Conservation (phyloP, 2,113 vertebrate genomes). For the Vulpes ferrilata region DNA sequence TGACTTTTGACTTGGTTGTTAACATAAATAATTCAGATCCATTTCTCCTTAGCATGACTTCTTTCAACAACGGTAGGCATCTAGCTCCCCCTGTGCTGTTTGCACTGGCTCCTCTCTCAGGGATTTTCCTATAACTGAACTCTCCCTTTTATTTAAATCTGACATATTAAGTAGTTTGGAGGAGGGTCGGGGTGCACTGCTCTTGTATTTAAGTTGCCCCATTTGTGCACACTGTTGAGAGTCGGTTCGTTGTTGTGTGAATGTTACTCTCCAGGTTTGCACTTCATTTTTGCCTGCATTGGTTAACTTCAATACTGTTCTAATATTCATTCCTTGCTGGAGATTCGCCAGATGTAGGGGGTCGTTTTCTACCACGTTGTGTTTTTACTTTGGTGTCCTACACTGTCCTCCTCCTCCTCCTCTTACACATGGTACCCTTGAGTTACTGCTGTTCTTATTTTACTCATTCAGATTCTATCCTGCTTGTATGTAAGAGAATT, state of each 20-base stretch:
- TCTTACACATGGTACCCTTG: conserved; percentile 35
- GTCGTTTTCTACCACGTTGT: neutral
- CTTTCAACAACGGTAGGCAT: neutral
- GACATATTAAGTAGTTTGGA: neutral
- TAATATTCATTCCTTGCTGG: neutral
- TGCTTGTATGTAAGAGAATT: conserved; percentile 64
- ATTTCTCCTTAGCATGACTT: neutral
- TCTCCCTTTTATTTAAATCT: neutral
- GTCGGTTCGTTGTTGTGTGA: neutral
- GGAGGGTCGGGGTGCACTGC: neutral
- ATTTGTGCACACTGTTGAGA: neutral
- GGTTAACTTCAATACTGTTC: conserved; percentile 26
- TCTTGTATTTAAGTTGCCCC: conserved; percentile 39
- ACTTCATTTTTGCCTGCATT: conserved; percentile 42
- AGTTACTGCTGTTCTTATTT: conserved; percentile 60
- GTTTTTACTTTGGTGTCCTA: conserved; percentile 8
- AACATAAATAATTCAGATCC: neutral
- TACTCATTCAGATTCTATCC: conserved; percentile 54
- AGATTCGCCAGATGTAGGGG: neutral
- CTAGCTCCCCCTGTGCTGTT: neutral
- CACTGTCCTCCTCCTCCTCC: neutral
- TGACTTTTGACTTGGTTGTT: neutral
- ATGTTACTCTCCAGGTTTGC: conserved; percentile 35
- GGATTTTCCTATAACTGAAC: neutral
- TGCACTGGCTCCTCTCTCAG: neutral